Base-by-base conservation (phyloP, 2,797 vertebrate species). In the Acridotheres tristis region DNA sequence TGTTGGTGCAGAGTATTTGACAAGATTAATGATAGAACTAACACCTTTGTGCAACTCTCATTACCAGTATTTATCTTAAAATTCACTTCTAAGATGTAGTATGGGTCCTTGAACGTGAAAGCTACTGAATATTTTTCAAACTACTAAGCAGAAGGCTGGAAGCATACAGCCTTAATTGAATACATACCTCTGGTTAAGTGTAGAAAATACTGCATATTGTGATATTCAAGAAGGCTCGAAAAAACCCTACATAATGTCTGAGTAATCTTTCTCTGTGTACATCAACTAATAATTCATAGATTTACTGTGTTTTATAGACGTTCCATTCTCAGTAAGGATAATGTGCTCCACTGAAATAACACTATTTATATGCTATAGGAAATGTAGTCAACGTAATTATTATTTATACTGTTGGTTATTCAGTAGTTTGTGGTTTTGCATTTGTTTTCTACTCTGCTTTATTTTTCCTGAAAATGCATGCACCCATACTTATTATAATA, bases 41-140 rank as follows among this genome's bases (percentile, higher is more conserved):
- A 86, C 67, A 50, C 82, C 54, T 92, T 73, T 89, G 48, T 90
- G n/a, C 55, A 89, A 34, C 57, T 77, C 53, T 92, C 61, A 83
- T 91, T 94, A 82, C 85, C 16, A 55, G 55, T 93, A 84, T 88
- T 91, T 93, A 88, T 94, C 62, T 90, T 79, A 66, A 90, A 95
- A 91, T 91, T 62, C 40, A 54, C 74, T 93, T 85, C 83, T 34
- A 62, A 76, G 45, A 59, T 23, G 36, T 66, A 50, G 23, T 32
- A 20, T 27, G 51, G 51, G 34, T 26, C 51, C 63, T 88, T 81
- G 48, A 69, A 59, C 8, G 7, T 45, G n/a, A 86, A 86, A 94
- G 34, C 20, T 51, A 15, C 83, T 72, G 43, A 62, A 10, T 85
- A 34, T 40, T 32, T 71, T 78, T 72, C 68, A 68, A 91, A 74